Base-by-base conservation (phyloP, 2,797 vertebrate genomes). In the Smutsia gigantea region DNA sequence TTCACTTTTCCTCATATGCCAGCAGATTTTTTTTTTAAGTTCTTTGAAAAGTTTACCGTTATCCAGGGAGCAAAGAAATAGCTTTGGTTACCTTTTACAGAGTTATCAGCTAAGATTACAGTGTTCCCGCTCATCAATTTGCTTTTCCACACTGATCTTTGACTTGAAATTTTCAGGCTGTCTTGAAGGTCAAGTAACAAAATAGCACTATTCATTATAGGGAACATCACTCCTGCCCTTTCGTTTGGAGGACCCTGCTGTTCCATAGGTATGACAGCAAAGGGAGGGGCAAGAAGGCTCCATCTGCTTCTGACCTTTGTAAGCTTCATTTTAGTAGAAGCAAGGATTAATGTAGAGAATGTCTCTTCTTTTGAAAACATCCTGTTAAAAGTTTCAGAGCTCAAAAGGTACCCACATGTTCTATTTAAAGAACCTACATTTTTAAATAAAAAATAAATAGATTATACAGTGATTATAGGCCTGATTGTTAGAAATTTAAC, bases 121-220 rank as follows among this genome's bases (percentile, higher is more conserved):
- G 66, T 82, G 86, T 92, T 96, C 78, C 84, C 0, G 3, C 39
- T 96, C 95, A 97, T 97, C 96, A 97, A 79, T 97, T 97, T 97
- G 93, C 91, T 94, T 96, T 97, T 91, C 88, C 69, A 84, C 86
- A 68, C 82, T 96, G 95, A 97, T 94, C 97, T 97, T 83, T 95
- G 94, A 94, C 96, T 97, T 92, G 68, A 97, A 97, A 96, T 93
- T 92, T 96, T 90, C 91, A 78, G 96, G 63, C 94, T 97, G 83
- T 91, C 97, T 96, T 97, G 97, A 97, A 97, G 97, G 96, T 97
- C 97, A 96, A 87, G 91, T 63, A 97, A 96, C 95, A 96, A 94
- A 97, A 97, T 85, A 93, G 93, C 93, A 75, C 75, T 25, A 93
- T 97, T 97, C 97, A 97, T 97, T 97, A 96, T 14, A 94, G 83